phyloP scores from a whole-genome alignment of 2,797 vertebrate species.

The Liasis olivaceus region DNA sequence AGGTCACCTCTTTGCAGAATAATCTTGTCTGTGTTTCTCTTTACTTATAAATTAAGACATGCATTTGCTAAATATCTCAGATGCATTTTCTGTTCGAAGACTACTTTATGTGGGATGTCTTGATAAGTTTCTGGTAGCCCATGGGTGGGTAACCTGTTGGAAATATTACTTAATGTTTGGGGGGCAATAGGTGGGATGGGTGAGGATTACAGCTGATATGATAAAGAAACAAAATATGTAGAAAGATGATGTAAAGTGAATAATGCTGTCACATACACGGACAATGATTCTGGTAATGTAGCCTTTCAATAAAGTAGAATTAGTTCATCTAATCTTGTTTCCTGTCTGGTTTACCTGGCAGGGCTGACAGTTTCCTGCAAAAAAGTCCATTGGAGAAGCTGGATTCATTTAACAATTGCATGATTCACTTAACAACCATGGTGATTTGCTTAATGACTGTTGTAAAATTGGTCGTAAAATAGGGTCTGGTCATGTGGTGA shows the following conservation, averaged over 20 bases:
- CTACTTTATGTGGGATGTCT: slow-evolving; percentile 34
- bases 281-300: not conserved
- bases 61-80: slow-evolving; percentile 52
- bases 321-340: too few relatives aligned
- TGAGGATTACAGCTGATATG: not conserved
- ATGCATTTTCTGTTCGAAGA: slow-evolving; percentile 35
- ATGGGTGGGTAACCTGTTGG: not conserved
- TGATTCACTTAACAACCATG: too few relatives aligned
- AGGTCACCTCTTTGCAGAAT: slow-evolving; percentile 26
- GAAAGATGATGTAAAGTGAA: not conserved
- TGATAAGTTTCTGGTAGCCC: slow-evolving; percentile 26
- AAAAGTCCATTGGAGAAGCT: too few relatives aligned
- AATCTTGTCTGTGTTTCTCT: slow-evolving; percentile 45
- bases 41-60: slow-evolving; percentile 48
- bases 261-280: not conserved
- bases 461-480: too few relatives aligned
- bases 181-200: not conserved
- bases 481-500: too few relatives aligned
- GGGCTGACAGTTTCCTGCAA: too few relatives aligned
- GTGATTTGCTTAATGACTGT: too few relatives aligned
- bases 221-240: not conserved
- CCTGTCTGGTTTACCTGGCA: too few relatives aligned
- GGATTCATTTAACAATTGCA: too few relatives aligned
- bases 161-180: not conserved
- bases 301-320: too few relatives aligned